These are phyloP conservation scores for Dipodomys ordii DNA, from an alignment of 2,113 vertebrate species.

Conservation along the genomic window DNA sequence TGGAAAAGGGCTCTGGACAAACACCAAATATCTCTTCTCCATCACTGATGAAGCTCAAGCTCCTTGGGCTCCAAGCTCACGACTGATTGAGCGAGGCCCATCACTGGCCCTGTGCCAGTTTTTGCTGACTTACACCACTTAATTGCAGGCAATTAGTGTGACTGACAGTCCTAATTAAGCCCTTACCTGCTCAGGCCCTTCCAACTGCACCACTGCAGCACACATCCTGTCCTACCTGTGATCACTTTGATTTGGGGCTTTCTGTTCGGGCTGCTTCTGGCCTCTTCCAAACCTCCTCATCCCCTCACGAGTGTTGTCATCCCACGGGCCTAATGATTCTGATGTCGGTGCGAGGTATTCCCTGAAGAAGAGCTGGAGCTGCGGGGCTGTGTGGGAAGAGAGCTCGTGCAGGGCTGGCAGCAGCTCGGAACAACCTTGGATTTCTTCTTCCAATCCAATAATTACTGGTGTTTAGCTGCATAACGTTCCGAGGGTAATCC, in stretches of 20 bases:
- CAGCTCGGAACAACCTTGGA: background rate
- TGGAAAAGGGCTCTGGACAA: rapidly evolving
- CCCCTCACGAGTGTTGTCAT: background rate
- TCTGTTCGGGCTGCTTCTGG: background rate
- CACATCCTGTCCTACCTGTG: background rate
- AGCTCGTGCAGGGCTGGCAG: background rate
- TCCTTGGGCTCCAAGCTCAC: rapidly evolving
- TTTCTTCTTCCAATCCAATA: too few relatives aligned
- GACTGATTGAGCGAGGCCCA: background rate
- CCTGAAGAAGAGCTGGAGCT: too few relatives aligned
- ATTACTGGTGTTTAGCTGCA: background rate
- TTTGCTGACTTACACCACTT: conserved; percentile 8
- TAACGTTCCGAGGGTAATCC: background rate
- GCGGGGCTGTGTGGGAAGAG: rapidly evolving
- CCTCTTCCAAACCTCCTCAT: background rate
- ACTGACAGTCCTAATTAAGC: conserved; percentile 68
- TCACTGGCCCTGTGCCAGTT: background rate
- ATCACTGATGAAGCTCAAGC: rapidly evolving
- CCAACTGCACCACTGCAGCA: background rate
- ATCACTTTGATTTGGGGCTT: background rate
- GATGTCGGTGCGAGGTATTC: background rate
- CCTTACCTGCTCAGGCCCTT: conserved; percentile 27
- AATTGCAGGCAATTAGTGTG: conserved; percentile 52
- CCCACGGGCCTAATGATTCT: background rate
- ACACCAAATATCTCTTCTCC: rapidly evolving